A percentile compares a stretch with the other conserved stretches of the same genome.
These are phyloP conservation scores for Drosophila prolongata DNA, from an alignment of 2,888 invertebrate species.

Conservation along the genomic window DNA sequence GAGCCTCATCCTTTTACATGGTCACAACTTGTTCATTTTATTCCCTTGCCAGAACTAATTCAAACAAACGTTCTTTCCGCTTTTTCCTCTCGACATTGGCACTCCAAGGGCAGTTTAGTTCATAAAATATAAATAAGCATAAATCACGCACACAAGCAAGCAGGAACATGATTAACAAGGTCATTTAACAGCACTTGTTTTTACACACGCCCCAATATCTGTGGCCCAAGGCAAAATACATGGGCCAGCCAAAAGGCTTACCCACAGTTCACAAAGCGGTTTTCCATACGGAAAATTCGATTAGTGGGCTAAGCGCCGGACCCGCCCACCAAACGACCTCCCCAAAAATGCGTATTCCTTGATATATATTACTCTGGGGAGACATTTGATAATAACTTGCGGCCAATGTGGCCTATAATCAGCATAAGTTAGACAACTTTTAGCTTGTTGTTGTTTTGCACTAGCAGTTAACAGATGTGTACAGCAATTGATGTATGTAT, in stretches of 20 bases:
- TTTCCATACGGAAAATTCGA: conserved; percentile 61
- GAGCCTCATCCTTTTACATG: neutral
- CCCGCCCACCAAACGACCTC: conserved; percentile 40
- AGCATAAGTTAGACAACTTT: conserved; percentile 74
- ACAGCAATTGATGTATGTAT: conserved; percentile 4
- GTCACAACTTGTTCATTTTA: conserved; percentile 1
- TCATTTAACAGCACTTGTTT: conserved; percentile 73
- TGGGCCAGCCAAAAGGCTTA: conserved; percentile 57
- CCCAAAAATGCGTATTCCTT: conserved; percentile 19
- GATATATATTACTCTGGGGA: conserved; percentile 74
- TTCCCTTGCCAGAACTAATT: conserved; percentile 46
- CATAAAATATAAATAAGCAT: conserved; percentile 79
- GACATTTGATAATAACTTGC: conserved; percentile 78
- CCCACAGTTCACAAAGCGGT: conserved; percentile 27
- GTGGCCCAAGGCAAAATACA: conserved; percentile 20
- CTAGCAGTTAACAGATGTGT: conserved; percentile 35
- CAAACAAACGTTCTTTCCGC: conserved; percentile 38
- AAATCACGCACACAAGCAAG: conserved; percentile 73
- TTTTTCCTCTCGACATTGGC: neutral
- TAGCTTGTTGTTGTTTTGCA: conserved; percentile 45
- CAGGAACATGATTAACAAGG: conserved; percentile 77
- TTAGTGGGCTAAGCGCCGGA: conserved; percentile 68
- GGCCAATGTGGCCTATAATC: conserved; percentile 69
- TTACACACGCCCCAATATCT: conserved; percentile 21
- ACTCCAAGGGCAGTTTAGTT: conserved; percentile 43